Base-by-base conservation (phyloP, 92 coral and sea anemone species). In the Meandrina meandrites region DNA sequence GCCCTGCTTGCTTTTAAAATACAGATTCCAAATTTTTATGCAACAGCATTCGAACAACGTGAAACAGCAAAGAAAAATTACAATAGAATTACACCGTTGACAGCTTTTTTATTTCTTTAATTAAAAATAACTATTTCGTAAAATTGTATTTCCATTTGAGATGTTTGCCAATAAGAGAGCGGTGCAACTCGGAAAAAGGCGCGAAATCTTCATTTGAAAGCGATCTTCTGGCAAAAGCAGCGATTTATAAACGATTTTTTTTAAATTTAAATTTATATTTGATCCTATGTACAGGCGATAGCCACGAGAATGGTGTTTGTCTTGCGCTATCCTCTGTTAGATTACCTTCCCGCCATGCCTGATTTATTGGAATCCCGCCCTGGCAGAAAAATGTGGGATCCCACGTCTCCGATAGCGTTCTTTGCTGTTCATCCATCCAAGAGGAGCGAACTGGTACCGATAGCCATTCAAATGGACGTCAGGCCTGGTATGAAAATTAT, bases 361-460 rank as follows among this genome's bases (percentile, higher is more conserved):
- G 92, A 90, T 79, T 66, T 90, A 27, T n/a, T 81, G 85, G 92
- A 90, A 15, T 79, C n/a, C 1, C 82, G 87, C 17, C 87, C 90
- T 16, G 7, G 45, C 4, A 53, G 92, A 35, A 40, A 85, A 35
- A 86, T 90, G 90, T 62, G 84, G 88, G 18, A 60, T 1, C 71
- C 92, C 19, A 86, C 50, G 13, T 85, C 90, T 1, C 92, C 92
- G 9, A 76, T 90, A 53, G 90, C 92, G 17, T 32, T 86, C 35
- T 90, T 90, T 67, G 86, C 83, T 72, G 89, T 87, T 35, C 34
- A 87, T 37, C 79, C 79, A 45, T 12, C 34, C 15, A 81, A 78
- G 40, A 60, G 73, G 58, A 62, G 76, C 1, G 34, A 79, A 17
- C 62, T 90, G 76, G 70, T 85, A 15, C 86, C 92, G 3, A 79